phyloP scores from a whole-genome alignment of 2,113 vertebrate species.

The Larimichthys polyactis region DNA sequence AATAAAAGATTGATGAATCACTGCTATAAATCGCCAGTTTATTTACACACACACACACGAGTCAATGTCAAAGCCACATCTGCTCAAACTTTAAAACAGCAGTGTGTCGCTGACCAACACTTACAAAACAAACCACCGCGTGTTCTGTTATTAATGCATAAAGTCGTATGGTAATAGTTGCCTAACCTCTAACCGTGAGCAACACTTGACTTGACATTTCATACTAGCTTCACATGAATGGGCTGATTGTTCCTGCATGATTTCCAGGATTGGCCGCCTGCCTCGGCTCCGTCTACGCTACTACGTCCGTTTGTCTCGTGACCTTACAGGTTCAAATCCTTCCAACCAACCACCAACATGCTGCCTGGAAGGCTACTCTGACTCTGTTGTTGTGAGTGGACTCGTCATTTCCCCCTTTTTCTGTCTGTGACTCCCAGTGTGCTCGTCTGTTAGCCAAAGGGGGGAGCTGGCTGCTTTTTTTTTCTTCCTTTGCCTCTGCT shows the following conservation, averaged over 20 bases:
- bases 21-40: neutral
- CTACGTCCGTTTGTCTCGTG: constrained; percentile 65
- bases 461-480: constrained; percentile 63
- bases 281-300: constrained; percentile 47
- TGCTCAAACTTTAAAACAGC: constrained; percentile 38
- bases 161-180: constrained; percentile 57
- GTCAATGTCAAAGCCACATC: constrained; percentile 45
- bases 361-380: constrained; percentile 60
- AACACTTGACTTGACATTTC: constrained; percentile 75
- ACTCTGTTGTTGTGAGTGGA: constrained; percentile 67
- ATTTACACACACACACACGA: constrained; percentile 4
- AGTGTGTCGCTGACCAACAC: neutral
- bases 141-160: constrained; percentile 24
- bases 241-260: constrained; percentile 70
- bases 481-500: constrained; percentile 17
- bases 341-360: constrained; percentile 36
- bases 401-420: constrained; percentile 46
- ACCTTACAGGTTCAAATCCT: constrained; percentile 75
- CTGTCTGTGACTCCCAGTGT: constrained; percentile 64
- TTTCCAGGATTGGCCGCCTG: constrained; percentile 58
- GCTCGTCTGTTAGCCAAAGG: constrained; percentile 58
- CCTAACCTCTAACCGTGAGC: constrained; percentile 71
- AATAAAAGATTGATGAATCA: neutral
- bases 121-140: constrained; percentile 59
- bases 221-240: constrained; percentile 72